Evolutionary conservation across 2,797 vertebrate genomes (phyloP).

Genomic region (Sebastes melanostomus): DNA sequence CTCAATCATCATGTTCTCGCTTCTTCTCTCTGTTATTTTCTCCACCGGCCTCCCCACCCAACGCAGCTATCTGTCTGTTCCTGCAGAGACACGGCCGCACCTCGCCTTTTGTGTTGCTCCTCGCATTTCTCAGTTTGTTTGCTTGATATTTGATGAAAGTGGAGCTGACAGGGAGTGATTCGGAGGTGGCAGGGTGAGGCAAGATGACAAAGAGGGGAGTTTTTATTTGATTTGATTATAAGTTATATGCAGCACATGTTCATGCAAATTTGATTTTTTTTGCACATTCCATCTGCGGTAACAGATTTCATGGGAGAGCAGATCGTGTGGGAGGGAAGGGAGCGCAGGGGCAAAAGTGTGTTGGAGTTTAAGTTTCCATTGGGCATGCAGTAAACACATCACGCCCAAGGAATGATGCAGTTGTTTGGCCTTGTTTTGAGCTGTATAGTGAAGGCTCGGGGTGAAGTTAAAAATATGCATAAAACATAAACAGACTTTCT

Average conservation of each 20-base stretch:
- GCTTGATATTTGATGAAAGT: slow-evolving; percentile 7
- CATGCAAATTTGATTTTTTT: background rate
- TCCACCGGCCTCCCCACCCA: slow-evolving; percentile 41
- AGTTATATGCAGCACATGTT: background rate
- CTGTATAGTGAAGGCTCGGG: background rate
- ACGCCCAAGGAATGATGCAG: background rate
- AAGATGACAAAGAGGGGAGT: background rate
- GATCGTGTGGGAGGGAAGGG: background rate
- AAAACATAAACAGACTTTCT: background rate
- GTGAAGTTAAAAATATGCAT: background rate
- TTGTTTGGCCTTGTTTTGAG: background rate
- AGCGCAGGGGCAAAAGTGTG: background rate
- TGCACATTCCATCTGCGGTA: slow-evolving; percentile 7
- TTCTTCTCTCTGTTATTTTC: background rate
- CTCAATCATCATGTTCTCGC: background rate
- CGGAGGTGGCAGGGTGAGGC: background rate
- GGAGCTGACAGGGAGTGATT: slow-evolving; percentile 16
- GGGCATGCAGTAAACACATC: background rate
- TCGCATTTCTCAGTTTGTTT: background rate
- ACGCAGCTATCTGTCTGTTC: slow-evolving; percentile 51
- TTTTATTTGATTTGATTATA: background rate
- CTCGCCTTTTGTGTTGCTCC: slow-evolving; percentile 11
- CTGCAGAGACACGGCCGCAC: slow-evolving; percentile 54
- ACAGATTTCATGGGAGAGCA: slow-evolving; percentile 8
- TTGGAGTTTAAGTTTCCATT: background rate